Evolutionary conservation across 2,888 invertebrate species (phyloP), one percentile per base, ranked within the genome.

Genomic region (Phalangium opilio): DNA sequence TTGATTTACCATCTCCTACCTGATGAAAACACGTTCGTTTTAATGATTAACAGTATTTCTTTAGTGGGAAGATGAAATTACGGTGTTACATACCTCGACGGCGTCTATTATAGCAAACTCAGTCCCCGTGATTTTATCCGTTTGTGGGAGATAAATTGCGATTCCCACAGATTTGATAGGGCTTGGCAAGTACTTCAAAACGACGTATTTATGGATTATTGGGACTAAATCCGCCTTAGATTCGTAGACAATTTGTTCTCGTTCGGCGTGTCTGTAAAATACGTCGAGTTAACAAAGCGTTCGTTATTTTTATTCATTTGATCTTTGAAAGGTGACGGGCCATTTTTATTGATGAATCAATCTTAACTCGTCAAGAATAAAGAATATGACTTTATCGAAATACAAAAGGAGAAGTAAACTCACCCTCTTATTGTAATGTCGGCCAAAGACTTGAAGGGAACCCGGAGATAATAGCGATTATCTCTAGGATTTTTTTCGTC

Each of bases 141-240:
- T 20, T 20, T 18, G 18, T n/a, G 41, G 41, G 14, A 41, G 18
- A 20, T 19, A 41, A 11, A 41, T 12, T 4, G 18, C 12, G n/a
- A 41, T 21, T 5, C 14, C 18, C 12, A 21, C 41, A 3, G 41
- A 41, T 14, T 41, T 41, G 10, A 41, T 20, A 10, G 41, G 18
- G 20, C 41, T 41, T 20, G 41, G 41, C 21, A 41, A 41, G 11
- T 18, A 41, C 20, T 41, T 41, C 18, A 41, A 14, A 20, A 27
- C 27, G 27, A 27, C 27, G 27, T 27, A 27, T 8, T 27, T 27
- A 8, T 27, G 27, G 27, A 27, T 27, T 4, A 27, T 27, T 4
- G 27, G 27, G 8, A 27, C 8, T 7, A 27, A 8, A 27, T 27
- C 27, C 5, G 27, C 27, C 8, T 27, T 27, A 4, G 27, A 27